Evolutionary conservation across 2,797 vertebrate genomes (phyloP), one percentile per base, ranked within the genome.

Genomic region (Periophthalmus magnuspinnatus): DNA sequence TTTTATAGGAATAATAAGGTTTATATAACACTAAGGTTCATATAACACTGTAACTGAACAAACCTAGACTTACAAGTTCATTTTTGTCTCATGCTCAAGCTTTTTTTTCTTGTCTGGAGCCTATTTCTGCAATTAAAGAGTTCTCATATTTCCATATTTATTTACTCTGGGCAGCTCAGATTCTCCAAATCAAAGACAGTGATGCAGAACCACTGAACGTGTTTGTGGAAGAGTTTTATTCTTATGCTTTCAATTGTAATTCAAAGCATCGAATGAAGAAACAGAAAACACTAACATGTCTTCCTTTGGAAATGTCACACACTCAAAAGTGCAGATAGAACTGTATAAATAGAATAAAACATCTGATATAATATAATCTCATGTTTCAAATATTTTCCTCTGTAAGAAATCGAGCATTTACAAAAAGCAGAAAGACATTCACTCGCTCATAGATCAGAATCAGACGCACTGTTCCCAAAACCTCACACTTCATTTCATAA

Each of bases 321-420:
- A 89, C 87, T 84, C 78, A 77, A 81, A 54, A 75, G 81, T 80
- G 79, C 75, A 78, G 61, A 72, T 34, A 67, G 79, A 68, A 28
- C 6, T 50, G 73, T 84, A 90, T 86, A 90, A 90, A 92, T 88
- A 89, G 59, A 84, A 89, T 86, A 77, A 81, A 91, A 88, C 54
- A 84, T 81, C 73, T 86, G 70, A 74, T 72, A 84, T 72, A 84
- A 83, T 84, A 89, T 74, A 88, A 79, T 85, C 73, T 82, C 36
- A 84, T 6, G 69, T 79, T 84, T 74, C 74, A 77, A 90, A 85
- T 84, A 78, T 0, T 34, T 55, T 21, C 14, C 33, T 75, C 70
- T 56, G 73, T 85, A 91, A 65, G 75, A 91, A 90, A 89, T 79
- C 62, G 68, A 71, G 63, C 67, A 79, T 86, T 80, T 81, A 76